Evolutionary conservation across 2,888 invertebrate species (phyloP), one percentile per base, ranked within the genome.

Genomic region (Hoplodrina ambigua): DNA sequence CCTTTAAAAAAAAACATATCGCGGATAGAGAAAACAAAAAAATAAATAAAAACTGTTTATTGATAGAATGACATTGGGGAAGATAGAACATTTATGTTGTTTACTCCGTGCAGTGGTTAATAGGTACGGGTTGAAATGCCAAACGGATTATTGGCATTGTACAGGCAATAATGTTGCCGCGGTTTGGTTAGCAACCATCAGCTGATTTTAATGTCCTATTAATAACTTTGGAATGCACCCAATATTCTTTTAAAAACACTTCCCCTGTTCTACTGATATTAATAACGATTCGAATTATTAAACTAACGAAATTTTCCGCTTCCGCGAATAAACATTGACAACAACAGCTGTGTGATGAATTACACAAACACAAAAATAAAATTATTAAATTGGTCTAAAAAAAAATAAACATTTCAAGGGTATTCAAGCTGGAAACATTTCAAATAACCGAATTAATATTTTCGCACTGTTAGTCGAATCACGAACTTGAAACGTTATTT

Each of bases 111-210:
- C 83, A 87, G 84, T 78, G 44, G 59, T 25, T 37, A 68, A 72
- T 69, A 41, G 41, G 41, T 41, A 84, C 84, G 81, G 79, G 81
- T 81, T 58, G 86, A 84, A 85, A 84, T 91, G 91, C 91, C 93
- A 93, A 93, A 87, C 87, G 81, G 81, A 86, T 77, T 84, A 88
- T 88, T 91, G 91, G 90, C 90, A 89, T 80, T 76, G 80, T 78
- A 54, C 30, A 59, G 17, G 62, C 59, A 69, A 54, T 68, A 56
- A 65, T 50, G 19, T 56, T 53, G 66, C 70, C 75, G 64, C 68
- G 83, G 80, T 83, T 80, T 69, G 72, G 78, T 56, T 86, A 86
- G 85, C 83, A 86, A 87, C 87, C 72, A 84, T 79, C 80, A 84
- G 77, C 82, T 84, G 80, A 82, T 83, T 82, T 76, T 65, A 78